Conservation (phyloP, 2,113 vertebrate species). For the Brachyhypopomus occidentalis region DNA sequence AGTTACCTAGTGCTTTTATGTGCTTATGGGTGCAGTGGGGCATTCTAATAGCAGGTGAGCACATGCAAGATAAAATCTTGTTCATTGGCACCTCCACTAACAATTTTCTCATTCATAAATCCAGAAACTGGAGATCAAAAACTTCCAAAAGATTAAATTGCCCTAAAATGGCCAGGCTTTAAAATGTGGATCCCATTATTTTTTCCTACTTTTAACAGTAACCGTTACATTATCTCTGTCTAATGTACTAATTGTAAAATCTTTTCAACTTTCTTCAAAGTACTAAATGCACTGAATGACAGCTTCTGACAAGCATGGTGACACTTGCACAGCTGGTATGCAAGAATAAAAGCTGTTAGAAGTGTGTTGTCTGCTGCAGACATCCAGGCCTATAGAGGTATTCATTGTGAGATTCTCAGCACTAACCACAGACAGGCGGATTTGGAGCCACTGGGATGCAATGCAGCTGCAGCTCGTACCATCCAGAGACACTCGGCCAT, state of each 20-base stretch:
- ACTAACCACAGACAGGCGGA: slow-evolving; percentile 35
- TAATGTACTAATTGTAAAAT: slow-evolving; percentile 17
- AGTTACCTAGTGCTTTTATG: not conserved
- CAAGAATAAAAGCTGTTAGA: slow-evolving; percentile 2
- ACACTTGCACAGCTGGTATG: slow-evolving; percentile 14
- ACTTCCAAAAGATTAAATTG: too few relatives aligned
- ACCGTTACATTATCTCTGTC: slow-evolving; percentile 6
- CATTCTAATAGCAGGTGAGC: not conserved
- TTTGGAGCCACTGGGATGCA: slow-evolving; percentile 38
- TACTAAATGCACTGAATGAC: slow-evolving; percentile 13
- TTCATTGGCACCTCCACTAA: not conserved
- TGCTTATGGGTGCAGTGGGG: too few relatives aligned
- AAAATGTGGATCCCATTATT: not conserved
- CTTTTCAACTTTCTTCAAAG: not conserved
- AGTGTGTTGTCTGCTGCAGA: slow-evolving; percentile 39
- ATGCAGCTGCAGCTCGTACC: slow-evolving; percentile 39
- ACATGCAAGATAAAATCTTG: not conserved
- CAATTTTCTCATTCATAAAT: not conserved
- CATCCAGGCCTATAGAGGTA: slow-evolving; percentile 31
- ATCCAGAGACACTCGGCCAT: slow-evolving; percentile 38
- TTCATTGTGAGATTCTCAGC: slow-evolving; percentile 29
- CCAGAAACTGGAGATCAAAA: too few relatives aligned
- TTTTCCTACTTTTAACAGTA: not conserved
- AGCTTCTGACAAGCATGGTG: slow-evolving; percentile 16
- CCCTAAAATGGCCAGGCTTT: not conserved